Evolutionary conservation across 1,140 invertebrate species (phyloP), one percentile per base, ranked within the genome.

Genomic region (Cylas formicarius): DNA sequence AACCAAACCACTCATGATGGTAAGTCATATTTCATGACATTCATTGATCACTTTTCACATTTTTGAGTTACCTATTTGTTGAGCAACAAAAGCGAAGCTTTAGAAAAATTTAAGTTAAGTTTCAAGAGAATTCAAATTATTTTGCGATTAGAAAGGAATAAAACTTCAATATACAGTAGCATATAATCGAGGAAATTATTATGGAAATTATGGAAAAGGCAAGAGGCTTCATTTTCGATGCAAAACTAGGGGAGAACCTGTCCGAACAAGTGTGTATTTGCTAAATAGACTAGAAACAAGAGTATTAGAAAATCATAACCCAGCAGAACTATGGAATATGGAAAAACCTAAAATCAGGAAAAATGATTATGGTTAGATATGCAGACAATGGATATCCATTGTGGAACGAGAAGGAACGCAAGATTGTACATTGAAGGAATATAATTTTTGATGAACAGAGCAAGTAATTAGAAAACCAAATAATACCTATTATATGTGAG

Each of bases 111-210:
- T 20, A 54, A 52, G 44, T 34, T 63, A 61, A 51, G 39, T 28
- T 13, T 44, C 29, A 14, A 48, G 31, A 24, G 39, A 50, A 22
- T 40, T 65, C 5, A 52, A 50, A 44, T 19, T 45, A 6, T 61
- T 56, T 37, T 58, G 38, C n/a, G n/a, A n/a, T 26, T 7, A 46
- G 26, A 52, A 49, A 31, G 61, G 60, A 26, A 60, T 58, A 9
- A 24, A 19, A 18, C 17, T 33, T 8, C 17, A 50, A 35, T 46
- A 54, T 34, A 58, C 54, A 7, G 38, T 53, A 6, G 31, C 52
- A n/a, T 61, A 67, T 26, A 56, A 60, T 16, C 63, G 69, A 72
- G 53, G 42, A 64, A 31, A 50, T 54, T 14, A 70, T 70, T 37
- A 35, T 67, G 14, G 70, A 57, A 5, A 38, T 72, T 4, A 36